phyloP scores from a whole-genome alignment of 2,113 vertebrate species.

The Caracal caracal region DNA sequence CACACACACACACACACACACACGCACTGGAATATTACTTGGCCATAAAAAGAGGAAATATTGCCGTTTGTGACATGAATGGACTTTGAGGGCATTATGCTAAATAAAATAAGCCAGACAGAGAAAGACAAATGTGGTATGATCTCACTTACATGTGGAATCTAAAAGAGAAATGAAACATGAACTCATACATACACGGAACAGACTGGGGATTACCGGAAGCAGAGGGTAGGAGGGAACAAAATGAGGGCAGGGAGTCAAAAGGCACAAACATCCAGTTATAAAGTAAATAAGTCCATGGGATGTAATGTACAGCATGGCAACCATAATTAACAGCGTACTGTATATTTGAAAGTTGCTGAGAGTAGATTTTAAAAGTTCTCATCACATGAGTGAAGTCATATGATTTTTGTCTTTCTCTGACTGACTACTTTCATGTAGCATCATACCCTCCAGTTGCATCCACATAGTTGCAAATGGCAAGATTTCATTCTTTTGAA shows the following conservation, averaged over 20 bases:
- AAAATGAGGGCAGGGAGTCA: neutral
- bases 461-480: too few relatives aligned
- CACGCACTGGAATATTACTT: neutral
- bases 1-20: too few relatives aligned
- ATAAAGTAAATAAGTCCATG: neutral
- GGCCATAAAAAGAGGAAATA: neutral
- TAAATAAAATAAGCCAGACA: neutral
- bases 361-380: neutral
- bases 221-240: neutral
- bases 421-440: too few relatives aligned
- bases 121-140: neutral
- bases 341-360: neutral
- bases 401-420: too few relatives aligned
- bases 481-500: too few relatives aligned
- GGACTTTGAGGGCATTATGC: neutral
- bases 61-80: neutral
- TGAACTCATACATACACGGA: neutral
- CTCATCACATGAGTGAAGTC: too few relatives aligned
- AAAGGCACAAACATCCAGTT: neutral
- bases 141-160: neutral
- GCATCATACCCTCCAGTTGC: too few relatives aligned
- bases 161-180: neutral
- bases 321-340: neutral
- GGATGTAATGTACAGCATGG: neutral
- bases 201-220: neutral